These are phyloP conservation scores for Novumbra hubbsi DNA, from an alignment of 2,797 vertebrate genomes.

Conservation along the genomic window DNA sequence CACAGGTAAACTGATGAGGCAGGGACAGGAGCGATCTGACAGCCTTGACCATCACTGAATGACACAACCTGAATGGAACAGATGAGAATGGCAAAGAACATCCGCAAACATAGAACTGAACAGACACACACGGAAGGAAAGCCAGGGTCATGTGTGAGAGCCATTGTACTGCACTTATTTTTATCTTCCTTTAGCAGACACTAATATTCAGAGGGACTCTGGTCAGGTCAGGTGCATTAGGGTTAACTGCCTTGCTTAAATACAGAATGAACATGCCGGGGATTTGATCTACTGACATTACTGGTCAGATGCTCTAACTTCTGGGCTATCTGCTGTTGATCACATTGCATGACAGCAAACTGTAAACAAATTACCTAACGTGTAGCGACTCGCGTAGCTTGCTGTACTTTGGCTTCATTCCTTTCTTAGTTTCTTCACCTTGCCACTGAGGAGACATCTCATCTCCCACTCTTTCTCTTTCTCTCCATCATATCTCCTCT, in stretches of 20 bases:
- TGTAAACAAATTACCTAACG: slow-evolving; percentile 68
- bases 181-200: slow-evolving; percentile 30
- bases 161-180: slow-evolving; percentile 31
- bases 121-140: slow-evolving; percentile 13
- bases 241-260: too few species aligned
- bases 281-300: too few species aligned
- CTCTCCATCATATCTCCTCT: neutral
- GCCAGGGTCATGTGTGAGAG: neutral
- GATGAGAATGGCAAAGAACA: slow-evolving; percentile 1
- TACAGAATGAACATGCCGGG: too few species aligned
- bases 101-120: neutral
- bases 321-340: slow-evolving; percentile 44
- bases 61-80: slow-evolving; percentile 1
- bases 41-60: neutral
- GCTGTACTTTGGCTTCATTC: slow-evolving; percentile 15
- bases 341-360: slow-evolving; percentile 56
- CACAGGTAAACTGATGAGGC: neutral
- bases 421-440: neutral
- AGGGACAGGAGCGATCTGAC: neutral
- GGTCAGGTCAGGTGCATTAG: too few species aligned
- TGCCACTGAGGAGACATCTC: neutral
- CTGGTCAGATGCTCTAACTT: too few species aligned
- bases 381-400: slow-evolving; percentile 60
- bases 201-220: too few species aligned
- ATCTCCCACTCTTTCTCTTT: neutral